Evolutionary conservation across 2,113 vertebrate species (phyloP).

Genomic region (Xerus inauris): DNA sequence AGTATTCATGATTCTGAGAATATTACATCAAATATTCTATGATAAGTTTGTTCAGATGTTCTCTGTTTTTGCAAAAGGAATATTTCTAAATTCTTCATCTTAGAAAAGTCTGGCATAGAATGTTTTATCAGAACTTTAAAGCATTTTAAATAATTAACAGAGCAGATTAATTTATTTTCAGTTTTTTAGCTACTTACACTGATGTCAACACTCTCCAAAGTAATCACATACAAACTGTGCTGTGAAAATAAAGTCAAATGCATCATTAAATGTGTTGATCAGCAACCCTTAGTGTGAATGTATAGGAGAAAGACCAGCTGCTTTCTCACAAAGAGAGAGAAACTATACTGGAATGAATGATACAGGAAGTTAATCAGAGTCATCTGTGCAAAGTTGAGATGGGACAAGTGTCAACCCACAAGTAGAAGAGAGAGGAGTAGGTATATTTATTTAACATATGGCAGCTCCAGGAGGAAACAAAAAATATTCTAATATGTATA

Average conservation of each 20-base stretch:
- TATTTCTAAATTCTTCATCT: background rate
- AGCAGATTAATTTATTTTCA: conserved; percentile 65
- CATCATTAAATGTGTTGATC: conserved; percentile 72
- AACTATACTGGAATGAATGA: background rate
- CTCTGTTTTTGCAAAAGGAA: background rate
- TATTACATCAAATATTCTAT: background rate
- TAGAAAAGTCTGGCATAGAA: background rate
- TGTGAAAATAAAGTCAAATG: conserved; percentile 67
- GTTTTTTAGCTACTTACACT: conserved; percentile 49
- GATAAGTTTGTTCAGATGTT: background rate
- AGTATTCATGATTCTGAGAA: background rate
- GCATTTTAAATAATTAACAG: conserved; percentile 57
- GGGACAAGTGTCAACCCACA: background rate
- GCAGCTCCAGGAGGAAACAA: background rate
- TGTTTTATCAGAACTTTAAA: conserved; percentile 49
- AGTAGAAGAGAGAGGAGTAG: background rate
- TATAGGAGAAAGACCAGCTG: background rate
- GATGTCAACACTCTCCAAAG: conserved; percentile 58
- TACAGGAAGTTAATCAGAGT: background rate
- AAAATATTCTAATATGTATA: background rate
- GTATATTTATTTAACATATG: background rate
- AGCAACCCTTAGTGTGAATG: conserved; percentile 3
- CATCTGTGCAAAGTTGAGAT: background rate
- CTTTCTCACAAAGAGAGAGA: background rate
- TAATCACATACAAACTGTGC: conserved; percentile 55